Evolutionary conservation across 2,888 invertebrate genomes (phyloP), one percentile per base, ranked within the genome.

Genomic region (Pandemis cinnamomeana): DNA sequence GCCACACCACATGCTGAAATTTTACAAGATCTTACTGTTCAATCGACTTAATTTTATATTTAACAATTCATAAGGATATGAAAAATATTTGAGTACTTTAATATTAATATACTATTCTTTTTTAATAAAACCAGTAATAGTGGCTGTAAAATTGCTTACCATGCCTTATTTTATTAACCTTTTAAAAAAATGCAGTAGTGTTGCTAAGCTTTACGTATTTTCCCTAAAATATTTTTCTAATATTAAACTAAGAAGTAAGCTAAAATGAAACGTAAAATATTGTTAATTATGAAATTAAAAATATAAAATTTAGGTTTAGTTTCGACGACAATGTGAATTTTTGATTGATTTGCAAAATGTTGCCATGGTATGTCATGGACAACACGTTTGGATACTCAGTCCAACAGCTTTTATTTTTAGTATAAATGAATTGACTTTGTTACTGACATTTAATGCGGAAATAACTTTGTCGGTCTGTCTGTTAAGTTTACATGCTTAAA

Each of bases 321-420:
- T 51, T 7, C 10, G 36, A 13, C n/a, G 46, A 55, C 27, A 46
- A 44, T 64, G 10, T 3, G 4, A 42, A 15, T 64, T 60, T 15
- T 67, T 71, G 62, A 75, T 75, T 75, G 71, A 75, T 75, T 63
- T 67, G 60, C 51, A 73, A 66, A 70, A 72, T 67, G 67, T 62
- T 72, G 67, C 55, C 63, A 63, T 63, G 46, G 10, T 15, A 20
- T 58, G 67, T 67, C 72, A 72, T 68, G 55, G 63, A 58, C 41
- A 64, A 41, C 44, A 64, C 27, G 60, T 70, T 73, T 58, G 70
- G 66, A 73, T 73, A 73, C 64, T 46, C 15, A 60, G 41, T 58
- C 13, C 58, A 60, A 67, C 13, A 15, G 36, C 48, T 10, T n/a
- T 13, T 6, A n/a, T n/a, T 51, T 5, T 51, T 51, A n/a, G n/a